Evolutionary conservation across 2,888 invertebrate genomes (phyloP), one percentile per base, ranked within the genome.

Genomic region (Euphydryas editha): DNA sequence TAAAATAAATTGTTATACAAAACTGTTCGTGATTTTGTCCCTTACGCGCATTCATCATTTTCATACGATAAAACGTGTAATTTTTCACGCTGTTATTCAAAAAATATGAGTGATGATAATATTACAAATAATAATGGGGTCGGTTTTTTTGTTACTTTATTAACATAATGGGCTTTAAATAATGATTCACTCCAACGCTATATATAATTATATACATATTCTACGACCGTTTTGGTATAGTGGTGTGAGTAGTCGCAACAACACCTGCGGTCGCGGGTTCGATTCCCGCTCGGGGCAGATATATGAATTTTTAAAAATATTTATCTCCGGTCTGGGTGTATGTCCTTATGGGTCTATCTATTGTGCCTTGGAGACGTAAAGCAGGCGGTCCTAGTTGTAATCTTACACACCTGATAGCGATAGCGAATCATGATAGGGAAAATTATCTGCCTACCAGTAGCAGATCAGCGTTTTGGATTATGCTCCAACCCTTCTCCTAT

Each of bases 31-130:
- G 80, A 82, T 82, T 66, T 51, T 47, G 65, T 56, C 65, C 56
- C 61, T 24, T 20, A 20, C 36, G 37, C 51, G 60, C 59, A 82
- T 83, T 78, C 79, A 81, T 83, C 81, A 84, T 84, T 81, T 82
- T 83, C 81, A 74, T 81, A 76, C 80, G 78, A 81, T 81, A 82
- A 80, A 80, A 76, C 76, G 75, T 75, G 77, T 76, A 78, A 79
- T 80, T 66, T 66, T 57, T 66, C 66, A 58, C 61, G 70, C 69
- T 75, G 72, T 79, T 77, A 80, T 78, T 78, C 81, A 79, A 79
- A n/a, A n/a, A 78, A 73, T 73, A 77, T 82, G 81, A 83, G 72
- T 81, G 78, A 81, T 81, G 79, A 77, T 76, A 60, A 39, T 66
- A 60, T 59, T 36, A 63, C 42, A 62, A 51, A 62, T 60, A 62